Percentiles rank a stretch among this genome's conserved stretches.
phyloP scores from a whole-genome alignment of 2,888 invertebrate genomes.

The Raillietiella orientalis region DNA sequence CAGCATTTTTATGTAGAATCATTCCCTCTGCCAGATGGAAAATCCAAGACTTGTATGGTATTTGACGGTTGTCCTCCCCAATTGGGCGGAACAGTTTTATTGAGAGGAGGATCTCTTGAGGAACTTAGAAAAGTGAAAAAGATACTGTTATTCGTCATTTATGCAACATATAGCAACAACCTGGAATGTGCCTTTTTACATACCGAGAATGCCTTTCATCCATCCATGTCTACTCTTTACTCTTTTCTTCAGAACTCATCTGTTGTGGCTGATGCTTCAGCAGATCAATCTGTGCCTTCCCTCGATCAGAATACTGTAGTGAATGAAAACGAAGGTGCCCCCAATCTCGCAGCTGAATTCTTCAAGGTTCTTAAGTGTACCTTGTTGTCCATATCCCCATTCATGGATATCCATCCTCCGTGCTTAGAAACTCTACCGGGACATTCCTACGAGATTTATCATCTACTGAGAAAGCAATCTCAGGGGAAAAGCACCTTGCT shows the following conservation, averaged over 20 bases:
- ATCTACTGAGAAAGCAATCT: too few species aligned
- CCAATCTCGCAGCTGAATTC: too few species aligned
- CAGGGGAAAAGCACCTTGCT: too few species aligned
- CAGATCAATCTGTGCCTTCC: too few species aligned
- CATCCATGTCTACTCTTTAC: slow-evolving; percentile 16
- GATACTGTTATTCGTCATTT: slow-evolving; percentile 44
- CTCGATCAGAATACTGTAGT: too few species aligned
- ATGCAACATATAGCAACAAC: slow-evolving; percentile 62
- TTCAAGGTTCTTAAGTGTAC: slow-evolving; percentile 37
- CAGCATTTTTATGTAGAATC: slow-evolving; percentile 38
- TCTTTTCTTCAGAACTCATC: too few species aligned
- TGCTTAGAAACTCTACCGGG: slow-evolving; percentile 59
- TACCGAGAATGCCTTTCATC: slow-evolving; percentile 50
- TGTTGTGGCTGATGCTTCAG: too few species aligned
- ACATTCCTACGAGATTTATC: too few species aligned
- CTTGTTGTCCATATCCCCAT: slow-evolving; percentile 52
- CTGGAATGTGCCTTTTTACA: slow-evolving; percentile 61
- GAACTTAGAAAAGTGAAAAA: slow-evolving; percentile 52
- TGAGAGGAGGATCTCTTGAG: slow-evolving; percentile 34
- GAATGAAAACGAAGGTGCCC: too few species aligned
- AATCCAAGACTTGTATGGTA: slow-evolving; percentile 57
- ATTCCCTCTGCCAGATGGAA: slow-evolving; percentile 11
- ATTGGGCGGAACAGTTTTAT: slow-evolving; percentile 51
- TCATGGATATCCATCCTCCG: slow-evolving; percentile 46
- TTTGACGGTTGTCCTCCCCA: slow-evolving; percentile 64